Conservation (phyloP, 2,797 vertebrate species). For the Phoebastria nigripes region DNA sequence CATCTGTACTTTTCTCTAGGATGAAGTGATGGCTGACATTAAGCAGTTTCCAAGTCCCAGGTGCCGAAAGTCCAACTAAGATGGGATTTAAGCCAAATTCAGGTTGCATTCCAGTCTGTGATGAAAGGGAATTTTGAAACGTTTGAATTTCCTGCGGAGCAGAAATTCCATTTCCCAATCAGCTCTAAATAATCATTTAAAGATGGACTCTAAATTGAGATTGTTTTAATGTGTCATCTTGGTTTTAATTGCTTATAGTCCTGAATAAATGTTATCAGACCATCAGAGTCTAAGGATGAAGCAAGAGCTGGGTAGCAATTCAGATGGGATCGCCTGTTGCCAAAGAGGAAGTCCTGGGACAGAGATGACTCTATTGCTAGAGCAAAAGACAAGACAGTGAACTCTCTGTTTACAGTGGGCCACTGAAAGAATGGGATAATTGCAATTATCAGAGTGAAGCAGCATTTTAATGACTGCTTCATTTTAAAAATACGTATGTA, state of each 20-base stretch:
- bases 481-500: background rate
- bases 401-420: conserved; percentile 64
- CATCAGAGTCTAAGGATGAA: conserved; percentile 29
- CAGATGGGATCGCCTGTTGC: conserved; percentile 3
- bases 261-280: conserved; percentile 32
- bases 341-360: conserved; percentile 64
- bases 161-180: conserved; percentile 55
- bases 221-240: conserved; percentile 55
- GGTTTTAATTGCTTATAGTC: conserved; percentile 16
- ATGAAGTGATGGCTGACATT: conserved; percentile 51
- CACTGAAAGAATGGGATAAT: conserved; percentile 66
- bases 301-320: conserved; percentile 47
- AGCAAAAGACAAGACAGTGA: conserved; percentile 67
- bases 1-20: conserved; percentile 14
- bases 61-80: conserved; percentile 44
- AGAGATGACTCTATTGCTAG: conserved; percentile 23
- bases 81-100: conserved; percentile 51
- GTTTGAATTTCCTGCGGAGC: conserved; percentile 10
- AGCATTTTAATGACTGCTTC: conserved; percentile 27
- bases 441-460: conserved; percentile 61
- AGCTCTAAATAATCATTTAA: conserved; percentile 72
- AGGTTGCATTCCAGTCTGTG: conserved; percentile 53
- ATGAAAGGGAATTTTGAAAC: conserved; percentile 51
- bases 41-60: conserved; percentile 51
- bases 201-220: conserved; percentile 66